Evolutionary conservation across 1,140 invertebrate genomes (phyloP).

Genomic region (Neotoxoptera formosana): DNA sequence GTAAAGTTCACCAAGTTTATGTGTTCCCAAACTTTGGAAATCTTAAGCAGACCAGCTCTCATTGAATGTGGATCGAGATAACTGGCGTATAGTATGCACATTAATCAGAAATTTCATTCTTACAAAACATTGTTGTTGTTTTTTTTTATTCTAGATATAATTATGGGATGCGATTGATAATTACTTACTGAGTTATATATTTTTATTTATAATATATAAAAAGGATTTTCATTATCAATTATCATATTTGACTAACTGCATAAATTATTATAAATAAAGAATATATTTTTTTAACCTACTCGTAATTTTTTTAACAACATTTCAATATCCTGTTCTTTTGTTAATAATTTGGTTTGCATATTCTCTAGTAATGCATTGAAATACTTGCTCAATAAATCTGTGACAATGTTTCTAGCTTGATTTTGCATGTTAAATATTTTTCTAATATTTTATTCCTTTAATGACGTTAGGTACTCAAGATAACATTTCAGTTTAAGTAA

Average conservation of each 20-base stretch:
- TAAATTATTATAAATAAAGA: too few species aligned
- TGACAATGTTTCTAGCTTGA: too few species aligned
- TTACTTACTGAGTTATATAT: background rate
- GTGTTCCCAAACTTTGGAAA: slow-evolving; percentile 14
- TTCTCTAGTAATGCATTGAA: background rate
- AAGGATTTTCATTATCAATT: too few species aligned
- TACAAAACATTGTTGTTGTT: background rate
- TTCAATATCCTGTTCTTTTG: background rate
- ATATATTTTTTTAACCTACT: background rate
- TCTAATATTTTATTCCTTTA: too few species aligned
- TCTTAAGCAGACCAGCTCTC: background rate
- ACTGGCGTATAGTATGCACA: background rate
- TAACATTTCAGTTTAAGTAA: too few species aligned
- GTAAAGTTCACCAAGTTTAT: background rate
- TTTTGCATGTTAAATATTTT: too few species aligned
- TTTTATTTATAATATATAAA: background rate
- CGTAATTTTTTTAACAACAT: background rate
- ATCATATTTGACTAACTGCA: too few species aligned
- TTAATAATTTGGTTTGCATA: background rate
- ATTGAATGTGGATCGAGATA: background rate
- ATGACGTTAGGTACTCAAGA: too few species aligned
- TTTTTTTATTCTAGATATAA: background rate
- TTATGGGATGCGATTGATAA: background rate
- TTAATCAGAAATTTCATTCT: slow-evolving; percentile 24
- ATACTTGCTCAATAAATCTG: background rate